phyloP scores from a whole-genome alignment of 2,113 vertebrate genomes.

The Tichodroma muraria region DNA sequence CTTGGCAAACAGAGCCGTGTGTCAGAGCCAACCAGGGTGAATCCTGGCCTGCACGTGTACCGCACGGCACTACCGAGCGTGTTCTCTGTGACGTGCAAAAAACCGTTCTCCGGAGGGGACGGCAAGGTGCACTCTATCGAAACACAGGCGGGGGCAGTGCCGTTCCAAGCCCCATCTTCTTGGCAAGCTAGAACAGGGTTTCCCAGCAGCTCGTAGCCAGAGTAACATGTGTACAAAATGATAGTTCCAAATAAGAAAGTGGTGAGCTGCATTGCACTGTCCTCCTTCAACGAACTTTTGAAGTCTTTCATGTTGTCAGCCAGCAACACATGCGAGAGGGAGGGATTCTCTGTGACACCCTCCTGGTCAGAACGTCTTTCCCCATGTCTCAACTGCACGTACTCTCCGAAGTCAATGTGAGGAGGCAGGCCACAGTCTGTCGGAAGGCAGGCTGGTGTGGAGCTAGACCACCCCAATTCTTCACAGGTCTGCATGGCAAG shows the following conservation, averaged over 20 bases:
- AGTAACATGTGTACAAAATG: conserved; percentile 82
- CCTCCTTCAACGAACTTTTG: conserved; percentile 12
- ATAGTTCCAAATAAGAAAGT: conserved; percentile 82
- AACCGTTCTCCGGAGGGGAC: conserved; percentile 76
- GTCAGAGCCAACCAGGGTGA: conserved; percentile 76
- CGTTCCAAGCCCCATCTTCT: conserved; percentile 92
- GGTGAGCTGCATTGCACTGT: conserved; percentile 26
- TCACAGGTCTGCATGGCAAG: conserved; percentile 91
- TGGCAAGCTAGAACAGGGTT: conserved; percentile 78
- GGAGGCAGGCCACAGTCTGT: conserved; percentile 94
- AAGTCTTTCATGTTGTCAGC: background rate
- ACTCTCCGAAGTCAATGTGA: conserved; percentile 95
- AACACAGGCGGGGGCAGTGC: conserved; percentile 84
- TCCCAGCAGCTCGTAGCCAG: conserved; percentile 83
- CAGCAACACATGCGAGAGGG: background rate
- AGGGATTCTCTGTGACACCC: conserved; percentile 17
- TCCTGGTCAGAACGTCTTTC: conserved; percentile 50
- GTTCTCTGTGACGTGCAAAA: conserved; percentile 78
- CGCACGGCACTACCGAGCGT: conserved; percentile 72
- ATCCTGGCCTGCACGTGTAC: conserved; percentile 85
- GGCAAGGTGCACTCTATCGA: conserved; percentile 83
- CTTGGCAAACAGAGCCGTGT: conserved; percentile 81
- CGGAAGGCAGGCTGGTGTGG: conserved; percentile 80
- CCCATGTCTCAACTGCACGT: conserved; percentile 61
- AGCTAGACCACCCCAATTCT: conserved; percentile 89